A percentile compares a stretch with the other conserved stretches of the same genome.
These are phyloP conservation scores for Anastrepha obliqua DNA, from an alignment of 1,140 invertebrate species.

Conservation along the genomic window DNA sequence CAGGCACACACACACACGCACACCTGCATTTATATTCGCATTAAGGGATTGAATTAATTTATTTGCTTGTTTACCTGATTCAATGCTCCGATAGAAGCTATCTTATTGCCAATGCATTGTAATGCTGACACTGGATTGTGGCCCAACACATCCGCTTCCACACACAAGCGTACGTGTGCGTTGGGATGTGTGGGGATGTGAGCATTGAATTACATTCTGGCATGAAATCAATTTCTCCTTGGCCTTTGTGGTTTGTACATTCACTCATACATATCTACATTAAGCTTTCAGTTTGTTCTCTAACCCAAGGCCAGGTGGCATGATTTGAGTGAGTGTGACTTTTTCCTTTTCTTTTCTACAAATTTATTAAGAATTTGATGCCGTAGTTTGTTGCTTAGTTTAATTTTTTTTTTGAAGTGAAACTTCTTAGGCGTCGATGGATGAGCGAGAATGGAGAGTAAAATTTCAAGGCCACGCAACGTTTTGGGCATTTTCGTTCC, in stretches of 20 bases:
- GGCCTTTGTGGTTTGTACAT: not conserved
- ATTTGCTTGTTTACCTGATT: conserved; percentile 27
- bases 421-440: no score
- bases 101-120: not conserved
- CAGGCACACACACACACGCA: not conserved
- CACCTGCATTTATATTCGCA: not conserved
- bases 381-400: no score
- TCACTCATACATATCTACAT: no score
- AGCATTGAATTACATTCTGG: not conserved
- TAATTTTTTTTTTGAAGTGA: no score
- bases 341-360: no score
- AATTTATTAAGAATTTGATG: no score
- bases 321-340: no score
- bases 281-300: not conserved
- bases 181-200: not conserved
- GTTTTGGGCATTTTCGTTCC: no score
- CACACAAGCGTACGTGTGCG: not conserved
- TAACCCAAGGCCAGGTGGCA: no score
- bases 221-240: not conserved
- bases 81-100: not conserved
- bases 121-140: not conserved
- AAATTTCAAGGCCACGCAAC: no score
- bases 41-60: conserved; percentile 36
- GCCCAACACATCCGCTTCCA: not conserved
- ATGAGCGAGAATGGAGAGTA: no score